These are phyloP conservation scores for Brachionus koreanus DNA, from an alignment of 1,140 invertebrate genomes.

Conservation along the genomic window DNA sequence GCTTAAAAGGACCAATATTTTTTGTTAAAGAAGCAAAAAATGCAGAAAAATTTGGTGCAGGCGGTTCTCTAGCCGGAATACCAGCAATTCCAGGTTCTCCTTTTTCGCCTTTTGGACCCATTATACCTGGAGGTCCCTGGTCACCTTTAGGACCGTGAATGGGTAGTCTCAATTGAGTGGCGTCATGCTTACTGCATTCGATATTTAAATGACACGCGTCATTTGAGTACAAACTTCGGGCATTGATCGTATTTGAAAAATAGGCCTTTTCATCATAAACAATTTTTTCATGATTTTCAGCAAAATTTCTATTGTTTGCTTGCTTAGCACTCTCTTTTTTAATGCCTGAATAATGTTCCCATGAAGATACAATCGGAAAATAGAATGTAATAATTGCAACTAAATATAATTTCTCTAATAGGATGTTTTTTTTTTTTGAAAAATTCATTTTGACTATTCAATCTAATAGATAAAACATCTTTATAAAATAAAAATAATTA, in stretches of 20 bases:
- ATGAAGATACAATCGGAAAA: not conserved
- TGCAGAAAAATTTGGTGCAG: constrained; percentile 33
- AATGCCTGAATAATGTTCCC: not conserved
- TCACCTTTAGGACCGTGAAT: constrained; percentile 42
- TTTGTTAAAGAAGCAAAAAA: constrained; percentile 39
- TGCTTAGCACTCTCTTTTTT: not conserved
- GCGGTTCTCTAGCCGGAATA: constrained; percentile 25
- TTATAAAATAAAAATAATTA: not conserved
- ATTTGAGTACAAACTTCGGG: constrained; percentile 6
- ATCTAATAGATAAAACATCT: not conserved
- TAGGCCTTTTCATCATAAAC: constrained; percentile 1
- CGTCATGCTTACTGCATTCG: not conserved
- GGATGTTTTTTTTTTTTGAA: not conserved
- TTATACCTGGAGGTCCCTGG: constrained; percentile 22
- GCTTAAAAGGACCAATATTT: constrained; percentile 25
- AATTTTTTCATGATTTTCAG: constrained; percentile 11
- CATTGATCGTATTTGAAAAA: not conserved
- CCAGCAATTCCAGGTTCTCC: constrained; percentile 42
- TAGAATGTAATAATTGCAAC: not conserved
- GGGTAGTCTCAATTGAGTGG: not conserved
- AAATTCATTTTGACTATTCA: not conserved
- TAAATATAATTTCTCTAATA: not conserved
- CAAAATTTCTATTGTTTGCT: not conserved
- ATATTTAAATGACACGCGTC: constrained; percentile 44
- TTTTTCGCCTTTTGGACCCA: constrained; percentile 41